A percentile compares a stretch with the other conserved stretches of the same genome.
These are phyloP conservation scores for Channa striata DNA, from an alignment of 2,797 vertebrate species.

Conservation along the genomic window DNA sequence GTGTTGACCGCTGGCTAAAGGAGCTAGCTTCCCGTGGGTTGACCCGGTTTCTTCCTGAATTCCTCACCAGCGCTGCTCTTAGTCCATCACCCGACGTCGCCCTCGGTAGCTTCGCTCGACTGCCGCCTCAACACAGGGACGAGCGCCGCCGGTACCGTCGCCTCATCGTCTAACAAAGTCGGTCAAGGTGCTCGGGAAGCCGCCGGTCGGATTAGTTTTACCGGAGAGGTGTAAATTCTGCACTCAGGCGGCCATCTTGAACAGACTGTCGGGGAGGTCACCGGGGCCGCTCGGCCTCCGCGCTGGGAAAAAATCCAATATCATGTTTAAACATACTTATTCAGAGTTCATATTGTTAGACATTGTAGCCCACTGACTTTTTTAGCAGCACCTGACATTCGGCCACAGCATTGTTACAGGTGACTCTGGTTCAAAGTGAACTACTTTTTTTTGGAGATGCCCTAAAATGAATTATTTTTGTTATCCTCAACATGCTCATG, in stretches of 20 bases:
- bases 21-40: conserved; percentile 34
- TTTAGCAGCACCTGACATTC: too few relatives aligned
- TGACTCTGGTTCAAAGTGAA: too few relatives aligned
- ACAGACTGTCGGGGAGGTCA: conserved; percentile 53
- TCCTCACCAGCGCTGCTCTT: conserved; percentile 53
- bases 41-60: conserved; percentile 21
- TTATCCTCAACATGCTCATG: too few relatives aligned
- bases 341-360: too few relatives aligned
- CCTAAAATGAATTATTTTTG: too few relatives aligned
- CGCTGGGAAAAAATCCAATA: too few relatives aligned
- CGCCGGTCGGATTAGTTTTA: conserved; percentile 46
- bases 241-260: conserved; percentile 73
- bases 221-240: conserved; percentile 38
- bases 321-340: too few relatives aligned
- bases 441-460: too few relatives aligned
- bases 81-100: conserved; percentile 52
- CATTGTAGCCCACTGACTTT: too few relatives aligned
- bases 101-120: background rate
- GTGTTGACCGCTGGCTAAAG: conserved; percentile 25
- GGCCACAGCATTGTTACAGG: too few relatives aligned
- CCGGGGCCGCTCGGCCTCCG: conserved; percentile 13
- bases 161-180: background rate
- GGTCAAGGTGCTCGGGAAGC: conserved; percentile 11
- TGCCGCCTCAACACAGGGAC: background rate
- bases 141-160: background rate